These are phyloP conservation scores for Caenorhabditis auriculariae DNA, from an alignment of 2,888 invertebrate species.

Conservation along the genomic window DNA sequence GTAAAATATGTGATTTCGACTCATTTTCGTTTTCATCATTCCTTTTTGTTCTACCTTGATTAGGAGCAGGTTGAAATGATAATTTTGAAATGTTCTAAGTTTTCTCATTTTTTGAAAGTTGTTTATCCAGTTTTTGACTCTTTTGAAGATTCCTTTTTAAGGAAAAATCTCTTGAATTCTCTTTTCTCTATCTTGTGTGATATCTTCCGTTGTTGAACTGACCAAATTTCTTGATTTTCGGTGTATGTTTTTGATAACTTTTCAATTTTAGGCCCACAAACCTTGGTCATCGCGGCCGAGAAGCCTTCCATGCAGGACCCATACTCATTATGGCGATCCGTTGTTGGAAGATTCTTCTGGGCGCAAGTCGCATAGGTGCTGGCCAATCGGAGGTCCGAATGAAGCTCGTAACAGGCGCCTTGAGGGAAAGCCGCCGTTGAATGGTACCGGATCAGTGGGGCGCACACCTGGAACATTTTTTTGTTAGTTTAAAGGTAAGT, in stretches of 20 bases:
- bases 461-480: slow-evolving; percentile 51
- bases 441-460: slow-evolving; percentile 55
- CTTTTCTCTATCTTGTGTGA: neutral
- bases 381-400: slow-evolving; percentile 26
- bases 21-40: no score
- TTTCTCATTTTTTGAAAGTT: no score
- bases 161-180: neutral
- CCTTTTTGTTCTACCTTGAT: no score
- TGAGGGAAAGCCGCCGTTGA: slow-evolving; percentile 53
- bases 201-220: neutral
- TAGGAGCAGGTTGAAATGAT: no score
- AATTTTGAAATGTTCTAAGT: no score
- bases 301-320: slow-evolving; percentile 62
- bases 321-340: slow-evolving; percentile 59
- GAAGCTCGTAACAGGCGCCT: slow-evolving; percentile 60
- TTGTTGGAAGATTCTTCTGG: slow-evolving; percentile 40
- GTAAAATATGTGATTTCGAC: no score
- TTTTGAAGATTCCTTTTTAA: neutral
- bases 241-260: neutral
- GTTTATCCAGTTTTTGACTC: no score
- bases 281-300: slow-evolving; percentile 56
- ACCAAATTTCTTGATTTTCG: neutral
- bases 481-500: neutral
- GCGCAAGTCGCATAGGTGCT: slow-evolving; percentile 36
- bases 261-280: no score